Base-by-base conservation (phyloP, 2,888 invertebrate species). In the Yponomeuta sedellus region DNA sequence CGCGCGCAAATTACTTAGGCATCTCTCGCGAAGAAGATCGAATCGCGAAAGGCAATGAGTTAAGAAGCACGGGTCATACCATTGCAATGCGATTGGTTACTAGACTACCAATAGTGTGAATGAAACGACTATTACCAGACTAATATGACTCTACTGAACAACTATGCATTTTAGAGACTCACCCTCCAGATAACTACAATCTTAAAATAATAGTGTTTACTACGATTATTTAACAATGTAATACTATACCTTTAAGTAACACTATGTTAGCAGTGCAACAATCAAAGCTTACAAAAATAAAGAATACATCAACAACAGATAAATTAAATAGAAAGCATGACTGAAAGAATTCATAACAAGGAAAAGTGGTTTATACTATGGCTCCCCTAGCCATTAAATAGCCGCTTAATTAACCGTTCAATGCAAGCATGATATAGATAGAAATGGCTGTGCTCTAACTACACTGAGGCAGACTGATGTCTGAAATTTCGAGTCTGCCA, bases 381-480 rank as follows among this genome's bases (percentile, higher is more conserved):
- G 62, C 62, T 62, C 34, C 40, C 62, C 59, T 39, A 12, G 25
- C 59, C 59, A 10, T 62, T 19, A 34, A 39, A 59, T 19, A 62
- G 62, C 62, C 19, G 6, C 61, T 16, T 40, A 62, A 39, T 19
- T 34, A 62, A 39, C 62, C 10, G 62, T 62, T 39, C 16, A n/a
- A 62, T 34, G 39, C 28, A 62, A 62, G 62, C 62, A 34, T 62
- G 62, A 39, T 59, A 59, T 22, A 11, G 20, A 59, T 59, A 59
- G n/a, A n/a, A 59, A 12, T 20, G 25, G 25, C 2, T 25, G 5
- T 25, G 25, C 25, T 25, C 25, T 25, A 25, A 25, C 58, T 59
- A 25, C 11, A 22, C 59, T 25, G 59, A 22, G 25, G 58, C 20
- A 10, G 44, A 16, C 16, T 52, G 44, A 16, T 16, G 16, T 52